These are phyloP conservation scores for Muricea muricata DNA, from an alignment of 92 coral and sea anemone species.

Conservation along the genomic window DNA sequence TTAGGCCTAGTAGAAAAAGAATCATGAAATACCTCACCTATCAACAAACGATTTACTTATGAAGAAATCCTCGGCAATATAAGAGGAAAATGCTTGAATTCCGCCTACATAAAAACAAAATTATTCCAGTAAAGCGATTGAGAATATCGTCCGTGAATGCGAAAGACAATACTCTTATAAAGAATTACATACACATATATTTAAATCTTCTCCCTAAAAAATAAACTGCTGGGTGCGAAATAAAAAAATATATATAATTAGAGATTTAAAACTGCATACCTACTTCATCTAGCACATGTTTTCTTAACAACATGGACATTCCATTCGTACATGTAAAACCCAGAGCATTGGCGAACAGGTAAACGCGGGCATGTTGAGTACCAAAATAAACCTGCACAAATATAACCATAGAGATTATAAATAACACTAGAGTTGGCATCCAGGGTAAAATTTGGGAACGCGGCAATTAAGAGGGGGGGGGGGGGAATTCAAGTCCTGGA, in stretches of 20 bases:
- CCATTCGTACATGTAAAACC: conserved; percentile 97
- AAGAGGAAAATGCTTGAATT: conserved; percentile 88
- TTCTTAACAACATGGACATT: conserved; percentile 93
- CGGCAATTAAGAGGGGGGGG: no score
- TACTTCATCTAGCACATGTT: conserved; percentile 89
- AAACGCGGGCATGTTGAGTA: conserved; percentile 95
- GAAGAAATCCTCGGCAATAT: conserved; percentile 96
- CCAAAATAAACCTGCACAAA: conserved; percentile 94
- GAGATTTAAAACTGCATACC: conserved; percentile 57
- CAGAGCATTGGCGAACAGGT: conserved; percentile 87
- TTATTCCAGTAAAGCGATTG: background rate
- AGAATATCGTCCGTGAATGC: no score
- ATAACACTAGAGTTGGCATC: no score
- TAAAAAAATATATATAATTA: no score
- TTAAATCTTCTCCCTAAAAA: no score
- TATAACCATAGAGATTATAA: background rate
- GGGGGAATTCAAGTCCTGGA: no score
- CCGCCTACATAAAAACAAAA: conserved; percentile 76
- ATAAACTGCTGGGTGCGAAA: no score
- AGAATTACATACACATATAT: background rate
- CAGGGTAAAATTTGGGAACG: no score
- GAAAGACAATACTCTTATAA: no score
- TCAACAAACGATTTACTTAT: conserved; percentile 91
- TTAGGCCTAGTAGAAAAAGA: no score
- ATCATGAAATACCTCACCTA: conserved; percentile 59